A percentile compares a stretch with the other conserved stretches of the same genome.
phyloP scores from a whole-genome alignment of 2,888 invertebrate genomes.

The Polyploca ridens region DNA sequence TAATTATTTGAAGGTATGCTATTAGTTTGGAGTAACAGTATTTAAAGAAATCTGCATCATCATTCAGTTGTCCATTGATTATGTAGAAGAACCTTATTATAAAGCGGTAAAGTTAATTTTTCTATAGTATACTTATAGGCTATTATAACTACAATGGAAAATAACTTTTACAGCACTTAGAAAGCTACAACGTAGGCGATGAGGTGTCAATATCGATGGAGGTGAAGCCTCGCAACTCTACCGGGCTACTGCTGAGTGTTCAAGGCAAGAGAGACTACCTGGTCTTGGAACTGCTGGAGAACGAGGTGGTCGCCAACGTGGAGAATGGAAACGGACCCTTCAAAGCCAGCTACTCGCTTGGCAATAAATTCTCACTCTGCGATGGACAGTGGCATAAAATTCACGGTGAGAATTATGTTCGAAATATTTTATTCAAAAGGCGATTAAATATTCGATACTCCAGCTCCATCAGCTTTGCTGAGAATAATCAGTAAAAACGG shows the following conservation, averaged over 20 bases:
- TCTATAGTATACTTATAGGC: too few species aligned
- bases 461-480: too few species aligned
- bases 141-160: too few species aligned
- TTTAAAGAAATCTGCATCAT: not conserved
- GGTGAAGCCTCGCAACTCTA: conserved; percentile 92
- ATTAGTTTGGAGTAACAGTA: not conserved
- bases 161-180: conserved; percentile 52
- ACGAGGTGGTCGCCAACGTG: conserved; percentile 92
- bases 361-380: conserved; percentile 90
- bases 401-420: conserved; percentile 79
- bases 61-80: too few species aligned
- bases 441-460: too few species aligned
- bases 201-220: conserved; percentile 92
- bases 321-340: conserved; percentile 93
- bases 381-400: conserved; percentile 98
- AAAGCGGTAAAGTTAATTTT: too few species aligned
- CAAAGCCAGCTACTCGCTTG: conserved; percentile 88
- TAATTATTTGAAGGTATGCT: conserved; percentile 88
- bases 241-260: conserved; percentile 94
- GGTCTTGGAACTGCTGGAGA: conserved; percentile 94
- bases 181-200: conserved; percentile 91
- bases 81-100: too few species aligned
- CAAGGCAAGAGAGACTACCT: conserved; percentile 93
- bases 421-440: not conserved
- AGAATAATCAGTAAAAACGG: too few species aligned